A percentile compares a stretch with the other conserved stretches of the same genome.
Evolutionary conservation across 1,140 invertebrate genomes (phyloP).

Genomic region (Goniozus legneri): DNA sequence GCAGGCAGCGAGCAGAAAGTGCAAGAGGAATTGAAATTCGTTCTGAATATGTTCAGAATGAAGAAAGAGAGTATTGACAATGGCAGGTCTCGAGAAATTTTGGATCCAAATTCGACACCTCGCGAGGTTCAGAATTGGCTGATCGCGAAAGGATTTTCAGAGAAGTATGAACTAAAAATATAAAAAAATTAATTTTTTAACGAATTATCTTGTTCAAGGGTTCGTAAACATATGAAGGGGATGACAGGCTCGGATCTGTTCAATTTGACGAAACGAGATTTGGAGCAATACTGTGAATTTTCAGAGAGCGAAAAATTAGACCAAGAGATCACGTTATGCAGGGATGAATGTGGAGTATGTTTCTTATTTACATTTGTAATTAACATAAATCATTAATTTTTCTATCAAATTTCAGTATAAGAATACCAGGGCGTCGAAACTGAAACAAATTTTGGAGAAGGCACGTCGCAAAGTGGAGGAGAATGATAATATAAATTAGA

Average conservation of each 20-base stretch:
- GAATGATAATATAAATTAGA: background rate
- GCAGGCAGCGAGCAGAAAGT: constrained; percentile 55
- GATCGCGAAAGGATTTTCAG: constrained; percentile 69
- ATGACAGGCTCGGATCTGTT: constrained; percentile 72
- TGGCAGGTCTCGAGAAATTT: constrained; percentile 65
- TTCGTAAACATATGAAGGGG: constrained; percentile 62
- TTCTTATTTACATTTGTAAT: background rate
- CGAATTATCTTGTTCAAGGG: constrained; percentile 41
- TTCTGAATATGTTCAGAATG: constrained; percentile 62
- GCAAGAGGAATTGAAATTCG: constrained; percentile 68
- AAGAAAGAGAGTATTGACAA: constrained; percentile 60
- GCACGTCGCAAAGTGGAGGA: constrained; percentile 61
- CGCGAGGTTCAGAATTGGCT: constrained; percentile 74
- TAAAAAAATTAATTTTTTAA: constrained; percentile 4
- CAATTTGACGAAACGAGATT: constrained; percentile 59
- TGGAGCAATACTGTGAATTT: constrained; percentile 66
- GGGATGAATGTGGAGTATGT: constrained; percentile 73
- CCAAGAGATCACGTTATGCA: constrained; percentile 72
- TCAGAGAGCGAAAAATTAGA: constrained; percentile 70
- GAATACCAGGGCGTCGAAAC: constrained; percentile 64
- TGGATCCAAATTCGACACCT: constrained; percentile 62
- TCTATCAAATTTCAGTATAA: constrained; percentile 65
- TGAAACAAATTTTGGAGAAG: constrained; percentile 64
- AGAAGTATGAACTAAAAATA: no score
- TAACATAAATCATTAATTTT: background rate